These are phyloP conservation scores for Watsonalla binaria DNA, from an alignment of 2,888 invertebrate genomes.

Conservation along the genomic window DNA sequence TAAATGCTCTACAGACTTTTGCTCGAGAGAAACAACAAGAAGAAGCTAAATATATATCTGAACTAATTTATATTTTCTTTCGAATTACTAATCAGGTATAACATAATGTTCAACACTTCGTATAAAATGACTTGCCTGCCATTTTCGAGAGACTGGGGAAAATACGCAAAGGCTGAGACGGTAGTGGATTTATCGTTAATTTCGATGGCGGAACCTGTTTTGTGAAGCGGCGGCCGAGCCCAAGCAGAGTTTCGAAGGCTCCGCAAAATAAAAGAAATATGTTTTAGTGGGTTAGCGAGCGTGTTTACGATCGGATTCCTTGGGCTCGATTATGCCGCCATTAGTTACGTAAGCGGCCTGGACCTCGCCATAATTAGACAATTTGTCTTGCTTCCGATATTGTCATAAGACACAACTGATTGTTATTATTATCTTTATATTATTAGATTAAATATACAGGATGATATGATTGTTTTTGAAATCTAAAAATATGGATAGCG, in stretches of 20 bases:
- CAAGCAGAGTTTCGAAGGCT: conserved; percentile 45
- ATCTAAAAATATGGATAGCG: too few relatives aligned
- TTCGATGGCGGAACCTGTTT: conserved; percentile 70
- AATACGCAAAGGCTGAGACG: conserved; percentile 55
- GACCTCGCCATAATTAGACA: conserved; percentile 55
- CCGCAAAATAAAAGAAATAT: conserved; percentile 77
- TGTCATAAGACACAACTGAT: conserved; percentile 24
- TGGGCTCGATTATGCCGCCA: conserved; percentile 61
- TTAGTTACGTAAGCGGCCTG: conserved; percentile 66
- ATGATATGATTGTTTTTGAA: too few relatives aligned
- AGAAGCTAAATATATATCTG: too few relatives aligned
- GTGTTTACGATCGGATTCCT: conserved; percentile 73
- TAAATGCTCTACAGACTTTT: too few relatives aligned
- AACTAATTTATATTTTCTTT: neutral
- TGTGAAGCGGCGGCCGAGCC: conserved; percentile 48
- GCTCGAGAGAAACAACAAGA: too few relatives aligned
- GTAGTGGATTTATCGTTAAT: conserved; percentile 64
- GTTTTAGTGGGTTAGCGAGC: conserved; percentile 78
- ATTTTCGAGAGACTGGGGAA: conserved; percentile 39
- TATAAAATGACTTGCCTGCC: neutral
- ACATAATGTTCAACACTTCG: neutral
- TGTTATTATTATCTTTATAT: neutral
- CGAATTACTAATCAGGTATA: neutral
- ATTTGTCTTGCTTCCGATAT: conserved; percentile 51
- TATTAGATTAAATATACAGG: too few relatives aligned